Conservation (phyloP, 1,140 invertebrate genomes). For the Apolygus lucorum region DNA sequence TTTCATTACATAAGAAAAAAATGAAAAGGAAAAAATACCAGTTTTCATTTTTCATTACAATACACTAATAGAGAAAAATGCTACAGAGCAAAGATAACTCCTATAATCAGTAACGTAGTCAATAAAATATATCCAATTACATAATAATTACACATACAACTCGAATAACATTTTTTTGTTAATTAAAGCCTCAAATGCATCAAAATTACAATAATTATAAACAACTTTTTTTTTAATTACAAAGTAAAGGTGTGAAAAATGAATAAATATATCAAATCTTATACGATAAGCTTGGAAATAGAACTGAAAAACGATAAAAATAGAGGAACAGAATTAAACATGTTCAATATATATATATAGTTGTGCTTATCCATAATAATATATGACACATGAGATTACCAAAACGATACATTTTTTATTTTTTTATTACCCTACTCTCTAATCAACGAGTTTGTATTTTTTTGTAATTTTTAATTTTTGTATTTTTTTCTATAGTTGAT, state of each 20-base stretch:
- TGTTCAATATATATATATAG: background rate
- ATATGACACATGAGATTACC: constrained; percentile 27
- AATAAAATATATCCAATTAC: constrained; percentile 7
- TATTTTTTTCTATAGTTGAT: constrained; percentile 3
- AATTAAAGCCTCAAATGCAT: constrained; percentile 1
- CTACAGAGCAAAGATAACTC: constrained; percentile 11
- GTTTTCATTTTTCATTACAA: background rate
- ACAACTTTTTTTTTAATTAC: background rate
- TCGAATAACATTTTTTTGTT: constrained; percentile 11
- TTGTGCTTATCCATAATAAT: background rate
- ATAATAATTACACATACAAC: constrained; percentile 1
- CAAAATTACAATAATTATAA: background rate
- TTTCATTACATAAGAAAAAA: background rate
- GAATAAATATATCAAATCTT: background rate
- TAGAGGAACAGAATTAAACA: background rate
- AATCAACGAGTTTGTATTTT: constrained; percentile 21
- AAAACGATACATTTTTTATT: constrained; percentile 19
- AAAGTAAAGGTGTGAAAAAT: background rate
- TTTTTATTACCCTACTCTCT: constrained; percentile 19
- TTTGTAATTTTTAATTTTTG: background rate
- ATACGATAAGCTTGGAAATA: background rate
- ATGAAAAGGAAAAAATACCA: background rate
- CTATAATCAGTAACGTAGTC: constrained; percentile 1
- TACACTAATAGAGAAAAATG: background rate
- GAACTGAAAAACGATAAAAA: background rate